Conservation (phyloP, 2,888 invertebrate genomes). For the Chironomus riparius region DNA sequence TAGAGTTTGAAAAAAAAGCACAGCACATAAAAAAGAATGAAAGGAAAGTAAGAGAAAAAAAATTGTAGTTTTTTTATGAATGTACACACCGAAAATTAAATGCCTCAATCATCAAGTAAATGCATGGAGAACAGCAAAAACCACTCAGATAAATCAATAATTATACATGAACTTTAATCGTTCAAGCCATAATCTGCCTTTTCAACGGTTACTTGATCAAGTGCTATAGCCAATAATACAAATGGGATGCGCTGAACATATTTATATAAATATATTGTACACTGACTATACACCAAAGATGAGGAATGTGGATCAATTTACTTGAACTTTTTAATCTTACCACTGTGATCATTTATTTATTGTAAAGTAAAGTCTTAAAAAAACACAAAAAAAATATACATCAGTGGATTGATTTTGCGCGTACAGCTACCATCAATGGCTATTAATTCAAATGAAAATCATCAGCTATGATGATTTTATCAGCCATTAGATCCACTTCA, state of each 20-base stretch:
- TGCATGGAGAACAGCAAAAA: background rate
- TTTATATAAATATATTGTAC: background rate
- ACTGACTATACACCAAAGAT: no score
- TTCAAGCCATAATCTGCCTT: background rate
- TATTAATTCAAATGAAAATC: conserved; percentile 4
- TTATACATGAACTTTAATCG: conserved; percentile 21
- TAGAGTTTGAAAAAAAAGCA: background rate
- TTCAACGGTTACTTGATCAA: background rate
- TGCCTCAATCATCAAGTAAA: background rate
- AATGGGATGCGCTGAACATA: background rate
- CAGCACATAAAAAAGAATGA: no score
- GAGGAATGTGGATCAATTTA: conserved; percentile 22
- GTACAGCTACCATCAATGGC: conserved; percentile 4
- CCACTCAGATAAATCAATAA: conserved; percentile 22
- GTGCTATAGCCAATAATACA: background rate
- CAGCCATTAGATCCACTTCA: conserved; percentile 16
- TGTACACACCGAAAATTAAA: background rate
- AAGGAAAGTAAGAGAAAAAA: no score
- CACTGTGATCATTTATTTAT: background rate
- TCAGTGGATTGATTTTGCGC: background rate
- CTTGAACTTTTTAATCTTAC: conserved; percentile 10
- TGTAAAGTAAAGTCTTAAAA: background rate
- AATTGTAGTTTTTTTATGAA: no score
- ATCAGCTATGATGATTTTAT: conserved; percentile 7
- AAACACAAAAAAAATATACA: background rate